phyloP scores from a whole-genome alignment of 1,140 invertebrate species.

The Drosophila nannoptera region DNA sequence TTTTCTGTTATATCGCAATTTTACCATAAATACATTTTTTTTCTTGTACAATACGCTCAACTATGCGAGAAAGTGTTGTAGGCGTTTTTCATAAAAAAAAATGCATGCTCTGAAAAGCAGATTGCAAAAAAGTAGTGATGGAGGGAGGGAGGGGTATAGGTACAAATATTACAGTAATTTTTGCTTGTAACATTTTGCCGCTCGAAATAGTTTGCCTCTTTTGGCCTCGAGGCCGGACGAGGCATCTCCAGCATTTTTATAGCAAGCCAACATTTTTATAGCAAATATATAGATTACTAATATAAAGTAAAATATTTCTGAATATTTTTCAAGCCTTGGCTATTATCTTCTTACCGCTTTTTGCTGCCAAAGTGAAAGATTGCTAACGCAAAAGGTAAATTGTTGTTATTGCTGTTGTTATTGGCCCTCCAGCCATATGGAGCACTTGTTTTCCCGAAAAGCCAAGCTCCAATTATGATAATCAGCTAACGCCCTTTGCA shows the following conservation, averaged over 20 bases:
- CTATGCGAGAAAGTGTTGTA: constrained; percentile 75
- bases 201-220: constrained; percentile 7
- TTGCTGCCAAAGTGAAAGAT: too few species aligned
- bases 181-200: constrained; percentile 10
- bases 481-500: constrained; percentile 49
- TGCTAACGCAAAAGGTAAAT: too few species aligned
- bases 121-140: constrained; percentile 23
- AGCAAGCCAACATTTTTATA: not conserved
- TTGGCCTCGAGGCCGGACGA: not conserved
- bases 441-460: constrained; percentile 9
- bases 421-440: not conserved
- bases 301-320: not conserved
- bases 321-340: too few species aligned
- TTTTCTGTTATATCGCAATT: constrained; percentile 28
- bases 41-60: constrained; percentile 46
- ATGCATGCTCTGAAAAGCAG: constrained; percentile 38
- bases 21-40: constrained; percentile 13
- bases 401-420: too few species aligned
- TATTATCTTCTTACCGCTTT: too few species aligned
- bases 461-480: constrained; percentile 45
- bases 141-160: constrained; percentile 15
- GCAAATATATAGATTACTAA: not conserved
- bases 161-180: constrained; percentile 21
- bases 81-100: constrained; percentile 55
- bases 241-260: not conserved